phyloP scores from a whole-genome alignment of 2,797 vertebrate genomes.

The Astyanax mexicanus region DNA sequence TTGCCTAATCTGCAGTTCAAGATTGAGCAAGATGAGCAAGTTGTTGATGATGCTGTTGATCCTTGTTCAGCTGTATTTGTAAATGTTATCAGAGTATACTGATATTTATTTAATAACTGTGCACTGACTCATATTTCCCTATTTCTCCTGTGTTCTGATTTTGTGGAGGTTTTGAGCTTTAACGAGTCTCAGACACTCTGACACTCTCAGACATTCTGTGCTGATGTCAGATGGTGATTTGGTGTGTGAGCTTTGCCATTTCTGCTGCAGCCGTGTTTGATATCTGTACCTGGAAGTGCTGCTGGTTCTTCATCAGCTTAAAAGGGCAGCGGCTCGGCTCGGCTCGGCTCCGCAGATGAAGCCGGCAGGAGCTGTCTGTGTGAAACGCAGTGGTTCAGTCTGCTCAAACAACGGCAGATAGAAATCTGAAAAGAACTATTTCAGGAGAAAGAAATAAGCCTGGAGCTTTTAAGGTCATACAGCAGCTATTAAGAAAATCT shows the following conservation, averaged over 20 bases:
- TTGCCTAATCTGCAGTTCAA: no score
- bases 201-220: constrained; percentile 45
- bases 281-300: not conserved
- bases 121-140: no score
- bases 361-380: not conserved
- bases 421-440: no score
- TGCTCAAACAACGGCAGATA: not conserved
- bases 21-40: no score
- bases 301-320: not conserved
- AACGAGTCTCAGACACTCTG: not conserved
- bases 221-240: constrained; percentile 23
- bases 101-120: no score
- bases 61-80: no score
- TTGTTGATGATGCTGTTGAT: no score
- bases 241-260: no score
- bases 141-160: no score
- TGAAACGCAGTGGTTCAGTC: not conserved
- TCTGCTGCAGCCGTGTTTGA: not conserved
- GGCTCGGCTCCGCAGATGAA: not conserved
- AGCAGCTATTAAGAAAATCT: constrained; percentile 59
- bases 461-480: constrained; percentile 60
- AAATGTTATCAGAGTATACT: no score
- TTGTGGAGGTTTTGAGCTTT: no score
- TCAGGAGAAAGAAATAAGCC: not conserved
- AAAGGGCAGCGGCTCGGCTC: not conserved